Conservation (phyloP, 2,797 vertebrate species). For the Pyrrhura leucotis region DNA sequence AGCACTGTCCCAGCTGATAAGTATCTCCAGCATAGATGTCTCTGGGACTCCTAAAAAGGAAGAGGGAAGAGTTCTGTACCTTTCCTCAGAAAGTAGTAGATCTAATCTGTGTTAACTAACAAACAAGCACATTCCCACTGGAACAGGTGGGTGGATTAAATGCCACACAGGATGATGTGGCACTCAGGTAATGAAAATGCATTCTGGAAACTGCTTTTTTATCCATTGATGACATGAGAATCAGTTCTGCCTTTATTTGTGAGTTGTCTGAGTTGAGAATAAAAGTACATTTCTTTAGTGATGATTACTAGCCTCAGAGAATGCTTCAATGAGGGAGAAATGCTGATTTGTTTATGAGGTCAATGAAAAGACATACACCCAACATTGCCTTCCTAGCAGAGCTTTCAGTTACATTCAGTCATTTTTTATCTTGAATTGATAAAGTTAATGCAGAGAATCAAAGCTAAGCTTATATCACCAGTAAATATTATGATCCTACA, state of each 20-base stretch:
- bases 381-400: not conserved
- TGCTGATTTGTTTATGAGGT: constrained; percentile 35
- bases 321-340: not conserved
- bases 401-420: not conserved
- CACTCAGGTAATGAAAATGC: not conserved
- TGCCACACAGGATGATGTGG: not conserved
- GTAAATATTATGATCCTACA: constrained; percentile 70
- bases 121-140: not conserved
- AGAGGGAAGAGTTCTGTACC: not conserved
- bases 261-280: not conserved
- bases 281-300: constrained; percentile 11
- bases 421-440: constrained; percentile 62
- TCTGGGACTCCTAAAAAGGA: not conserved
- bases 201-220: not conserved
- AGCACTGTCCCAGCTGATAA: not conserved
- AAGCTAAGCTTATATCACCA: constrained; percentile 59
- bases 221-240: not conserved
- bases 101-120: not conserved
- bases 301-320: constrained; percentile 37
- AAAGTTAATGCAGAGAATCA: constrained; percentile 70
- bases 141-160: not conserved
- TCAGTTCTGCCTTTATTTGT: not conserved
- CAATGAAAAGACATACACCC: not conserved
- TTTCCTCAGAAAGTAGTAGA: not conserved
- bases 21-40: not conserved